Base-by-base conservation (phyloP, 2,888 invertebrate species). In the Uloborus plumipes region DNA sequence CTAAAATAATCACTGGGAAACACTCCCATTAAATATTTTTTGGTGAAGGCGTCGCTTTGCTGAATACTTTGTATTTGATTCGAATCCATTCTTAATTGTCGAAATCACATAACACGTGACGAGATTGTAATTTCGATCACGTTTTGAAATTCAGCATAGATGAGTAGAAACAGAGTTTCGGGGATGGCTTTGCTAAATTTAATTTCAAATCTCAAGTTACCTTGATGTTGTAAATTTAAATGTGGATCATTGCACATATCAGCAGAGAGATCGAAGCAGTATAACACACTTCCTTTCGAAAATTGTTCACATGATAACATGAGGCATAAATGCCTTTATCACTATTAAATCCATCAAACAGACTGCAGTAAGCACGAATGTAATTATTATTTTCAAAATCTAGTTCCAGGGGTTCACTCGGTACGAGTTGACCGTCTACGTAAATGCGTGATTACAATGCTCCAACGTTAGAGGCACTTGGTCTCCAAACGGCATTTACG, bases 311-410 rank as follows among this genome's bases (percentile, higher is more conserved):
- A 14, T 2, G 55, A 15, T 14, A 55, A n/a, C n/a, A n/a, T n/a
- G n/a, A n/a, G n/a, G n/a, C n/a, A n/a, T 69, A 69, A 62, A 86
- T 86, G 11, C 86, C 86, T 9, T 85, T 75, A 49, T 86, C 86
- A 31, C 86, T 84, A 39, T 85, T 85, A 13, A 85, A 86, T 2
- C 86, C 86, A 0, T 80, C 81, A 51, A 86, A 87, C 18, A 88
- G 64, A 0, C 87, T 87, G 59, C 4, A 85, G 69, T 87, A 88
- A 4, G 86, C 86, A 26, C 86, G 75, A 14, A 87, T 70, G n/a
- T 65, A 71, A 22, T 51, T 18, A 39, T 71, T n/a, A 13, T 15
- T 2, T n/a, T 59, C n/a, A 71, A 66, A 82, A 55, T 62, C n/a
- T 1, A 53, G 26, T 51, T 81, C 50, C 15, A 81, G 49, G 20